Conservation (phyloP, 2,888 invertebrate species). For the Zonitis immaculata region DNA sequence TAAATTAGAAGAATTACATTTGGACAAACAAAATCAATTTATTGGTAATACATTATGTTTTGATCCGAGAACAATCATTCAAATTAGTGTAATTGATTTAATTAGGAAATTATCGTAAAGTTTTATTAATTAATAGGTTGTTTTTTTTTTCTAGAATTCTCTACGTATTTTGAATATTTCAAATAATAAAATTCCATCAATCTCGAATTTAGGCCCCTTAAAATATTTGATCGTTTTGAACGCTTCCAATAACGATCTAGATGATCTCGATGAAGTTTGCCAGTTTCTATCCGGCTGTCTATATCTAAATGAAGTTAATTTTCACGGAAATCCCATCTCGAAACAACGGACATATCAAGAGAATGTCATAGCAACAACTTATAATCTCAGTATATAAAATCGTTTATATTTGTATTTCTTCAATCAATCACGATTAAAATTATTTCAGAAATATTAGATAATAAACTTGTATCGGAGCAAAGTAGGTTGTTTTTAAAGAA, state of each 20-base stretch:
- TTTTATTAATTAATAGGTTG: slow-evolving; percentile 3
- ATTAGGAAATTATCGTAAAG: neutral
- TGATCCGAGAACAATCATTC: slow-evolving; percentile 53
- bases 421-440: no score
- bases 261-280: slow-evolving; percentile 54
- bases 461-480: slow-evolving; percentile 54
- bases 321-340: slow-evolving; percentile 62
- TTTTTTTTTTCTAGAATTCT: slow-evolving; percentile 49
- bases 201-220: slow-evolving; percentile 54
- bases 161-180: slow-evolving; percentile 60
- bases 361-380: slow-evolving; percentile 60
- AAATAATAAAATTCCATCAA: slow-evolving; percentile 56
- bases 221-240: slow-evolving; percentile 53
- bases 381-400: slow-evolving; percentile 59
- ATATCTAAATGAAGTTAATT: slow-evolving; percentile 54
- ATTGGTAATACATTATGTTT: slow-evolving; percentile 59
- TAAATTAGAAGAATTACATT: slow-evolving; percentile 61
- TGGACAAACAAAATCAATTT: slow-evolving; percentile 61
- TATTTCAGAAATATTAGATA: slow-evolving; percentile 56
- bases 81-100: slow-evolving; percentile 44
- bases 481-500: slow-evolving; percentile 60
- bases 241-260: slow-evolving; percentile 57
- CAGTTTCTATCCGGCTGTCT: slow-evolving; percentile 54
- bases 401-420: no score
- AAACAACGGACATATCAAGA: slow-evolving; percentile 63